A percentile compares a stretch with the other conserved stretches of the same genome.
These are phyloP conservation scores for Odontophorus gujanensis DNA, from an alignment of 2,113 vertebrate genomes.

Conservation along the genomic window DNA sequence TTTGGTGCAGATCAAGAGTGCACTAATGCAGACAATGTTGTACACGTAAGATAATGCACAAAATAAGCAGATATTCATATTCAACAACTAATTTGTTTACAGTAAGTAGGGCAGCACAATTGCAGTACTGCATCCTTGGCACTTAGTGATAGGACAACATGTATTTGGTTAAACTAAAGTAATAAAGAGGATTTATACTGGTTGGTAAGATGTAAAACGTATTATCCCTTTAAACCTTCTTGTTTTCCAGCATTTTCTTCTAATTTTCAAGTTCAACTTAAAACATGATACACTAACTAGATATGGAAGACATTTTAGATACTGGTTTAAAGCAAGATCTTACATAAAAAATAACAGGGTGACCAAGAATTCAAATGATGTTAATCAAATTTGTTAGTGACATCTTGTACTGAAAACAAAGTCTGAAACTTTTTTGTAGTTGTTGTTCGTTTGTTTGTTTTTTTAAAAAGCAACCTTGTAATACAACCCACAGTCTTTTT, in stretches of 20 bases:
- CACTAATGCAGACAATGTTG: conserved; percentile 54
- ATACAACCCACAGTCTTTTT: conserved; percentile 11
- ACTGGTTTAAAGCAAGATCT: conserved; percentile 43
- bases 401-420: conserved; percentile 28
- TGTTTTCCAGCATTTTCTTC: conserved; percentile 61
- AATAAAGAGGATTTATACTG: conserved; percentile 56
- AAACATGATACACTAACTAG: conserved; percentile 35
- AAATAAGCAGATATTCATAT: conserved; percentile 63
- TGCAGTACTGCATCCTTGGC: conserved; percentile 65
- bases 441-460: too few species aligned
- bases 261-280: conserved; percentile 62
- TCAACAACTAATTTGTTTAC: conserved; percentile 58
- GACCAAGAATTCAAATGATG: background rate
- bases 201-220: conserved; percentile 65
- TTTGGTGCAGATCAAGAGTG: conserved; percentile 49
- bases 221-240: conserved; percentile 74
- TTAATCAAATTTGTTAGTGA: conserved; percentile 14
- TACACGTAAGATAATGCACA: conserved; percentile 61
- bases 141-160: conserved; percentile 77
- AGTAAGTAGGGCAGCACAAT: conserved; percentile 34
- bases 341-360: conserved; percentile 23
- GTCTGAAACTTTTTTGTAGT: conserved; percentile 1
- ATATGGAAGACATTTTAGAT: conserved; percentile 50
- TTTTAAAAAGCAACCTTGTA: background rate
- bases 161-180: conserved; percentile 76